A percentile compares a stretch with the other conserved stretches of the same genome.
phyloP scores from a whole-genome alignment of 2,113 vertebrate genomes.

The Poeciliopsis occidentalis region DNA sequence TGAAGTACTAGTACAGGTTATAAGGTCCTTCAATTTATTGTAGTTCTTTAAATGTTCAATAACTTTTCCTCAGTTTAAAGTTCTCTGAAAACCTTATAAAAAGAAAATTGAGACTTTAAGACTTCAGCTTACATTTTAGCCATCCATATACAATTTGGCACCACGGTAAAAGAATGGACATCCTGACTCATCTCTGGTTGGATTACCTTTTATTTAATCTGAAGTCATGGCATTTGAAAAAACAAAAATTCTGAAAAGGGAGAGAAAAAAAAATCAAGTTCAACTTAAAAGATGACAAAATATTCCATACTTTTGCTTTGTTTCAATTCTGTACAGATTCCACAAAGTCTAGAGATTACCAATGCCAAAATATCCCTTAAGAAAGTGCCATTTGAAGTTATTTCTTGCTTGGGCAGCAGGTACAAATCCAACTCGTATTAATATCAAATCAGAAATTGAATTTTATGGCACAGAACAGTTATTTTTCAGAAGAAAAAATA shows the following conservation, averaged over 20 bases:
- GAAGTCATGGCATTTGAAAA: constrained; percentile 91
- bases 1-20: too few relatives aligned
- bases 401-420: constrained; percentile 82
- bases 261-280: constrained; percentile 53
- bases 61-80: background rate
- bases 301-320: constrained; percentile 82
- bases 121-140: background rate
- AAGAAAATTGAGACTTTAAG: background rate
- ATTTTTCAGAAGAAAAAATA: constrained; percentile 61
- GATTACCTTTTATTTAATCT: constrained; percentile 99
- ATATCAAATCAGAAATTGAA: constrained; percentile 86
- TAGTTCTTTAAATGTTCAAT: background rate
- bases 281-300: constrained; percentile 85
- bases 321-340: constrained; percentile 94
- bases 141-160: background rate
- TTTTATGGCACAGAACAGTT: constrained; percentile 95
- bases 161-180: background rate
- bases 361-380: constrained; percentile 89
- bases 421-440: constrained; percentile 88
- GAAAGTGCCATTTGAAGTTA: constrained; percentile 88
- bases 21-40: too few relatives aligned
- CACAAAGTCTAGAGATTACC: constrained; percentile 92
- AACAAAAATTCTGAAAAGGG: constrained; percentile 51
- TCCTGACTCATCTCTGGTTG: constrained; percentile 83
- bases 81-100: background rate